Conservation (phyloP, 1,140 invertebrate genomes). For the Conus ventricosus region DNA sequence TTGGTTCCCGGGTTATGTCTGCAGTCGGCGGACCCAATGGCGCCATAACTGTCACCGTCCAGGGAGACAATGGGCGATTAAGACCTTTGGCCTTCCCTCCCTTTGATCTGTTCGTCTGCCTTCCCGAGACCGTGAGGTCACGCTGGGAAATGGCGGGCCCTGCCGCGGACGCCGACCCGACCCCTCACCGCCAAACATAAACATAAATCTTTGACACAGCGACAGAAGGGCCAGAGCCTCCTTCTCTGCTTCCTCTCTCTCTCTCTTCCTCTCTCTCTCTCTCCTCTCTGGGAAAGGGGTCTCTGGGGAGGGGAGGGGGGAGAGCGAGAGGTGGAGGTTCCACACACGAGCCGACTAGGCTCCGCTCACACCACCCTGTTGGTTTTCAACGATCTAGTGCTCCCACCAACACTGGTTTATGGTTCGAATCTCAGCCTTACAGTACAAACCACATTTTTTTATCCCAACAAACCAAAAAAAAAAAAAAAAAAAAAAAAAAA, state of each 20-base stretch:
- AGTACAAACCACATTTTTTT: too few relatives aligned
- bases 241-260: too few relatives aligned
- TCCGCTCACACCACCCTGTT: too few relatives aligned
- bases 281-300: neutral
- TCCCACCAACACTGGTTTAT: too few relatives aligned
- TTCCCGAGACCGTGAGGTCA: neutral
- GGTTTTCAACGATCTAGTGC: too few relatives aligned
- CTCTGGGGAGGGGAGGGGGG: neutral
- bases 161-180: neutral
- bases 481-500: too few relatives aligned
- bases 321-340: neutral
- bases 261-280: too few relatives aligned
- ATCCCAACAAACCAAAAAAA: too few relatives aligned
- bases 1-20: neutral
- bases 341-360: too few relatives aligned
- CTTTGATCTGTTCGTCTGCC: neutral
- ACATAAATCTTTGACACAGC: neutral
- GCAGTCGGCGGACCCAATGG: neutral
- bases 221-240: too few relatives aligned
- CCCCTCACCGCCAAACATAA: neutral
- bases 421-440: too few relatives aligned
- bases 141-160: neutral
- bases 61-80: constrained; percentile 2
- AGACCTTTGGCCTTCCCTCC: neutral
- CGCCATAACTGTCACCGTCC: constrained; percentile 1